Evolutionary conservation across 2,797 vertebrate genomes (phyloP).

Genomic region (Rachycentron canadum): DNA sequence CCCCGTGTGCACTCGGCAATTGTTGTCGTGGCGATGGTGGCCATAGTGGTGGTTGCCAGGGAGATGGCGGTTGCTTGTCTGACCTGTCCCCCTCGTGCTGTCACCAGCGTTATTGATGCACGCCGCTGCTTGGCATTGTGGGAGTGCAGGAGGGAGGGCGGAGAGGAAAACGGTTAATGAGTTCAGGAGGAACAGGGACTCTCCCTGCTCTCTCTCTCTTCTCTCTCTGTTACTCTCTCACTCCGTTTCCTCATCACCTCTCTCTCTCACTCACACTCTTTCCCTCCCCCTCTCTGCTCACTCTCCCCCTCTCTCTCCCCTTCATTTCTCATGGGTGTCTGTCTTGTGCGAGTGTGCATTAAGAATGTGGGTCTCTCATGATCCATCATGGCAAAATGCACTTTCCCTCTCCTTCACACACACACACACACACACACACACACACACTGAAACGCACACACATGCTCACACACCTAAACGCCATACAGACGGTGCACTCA

Average conservation of each 20-base stretch:
- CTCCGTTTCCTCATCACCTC: conserved; percentile 69
- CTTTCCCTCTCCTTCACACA: conserved; percentile 65
- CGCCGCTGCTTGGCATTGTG: conserved; percentile 81
- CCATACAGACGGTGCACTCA: conserved; percentile 54
- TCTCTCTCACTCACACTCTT: conserved; percentile 47
- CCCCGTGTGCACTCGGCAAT: conserved; percentile 67
- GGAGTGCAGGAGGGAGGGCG: conserved; percentile 78
- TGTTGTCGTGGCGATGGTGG: conserved; percentile 83
- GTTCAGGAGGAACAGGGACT: conserved; percentile 82
- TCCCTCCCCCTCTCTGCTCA: conserved; percentile 21
- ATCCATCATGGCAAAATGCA: conserved; percentile 83
- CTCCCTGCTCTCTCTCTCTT: conserved; percentile 66
- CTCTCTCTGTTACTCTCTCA: conserved; percentile 68
- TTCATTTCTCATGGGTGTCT: conserved; percentile 83
- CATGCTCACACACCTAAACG: conserved; percentile 43
- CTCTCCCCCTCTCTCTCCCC: conserved; percentile 40
- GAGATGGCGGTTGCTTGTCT: conserved; percentile 84
- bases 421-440: conserved; percentile 25
- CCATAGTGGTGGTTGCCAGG: conserved; percentile 80
- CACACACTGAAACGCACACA: conserved; percentile 33
- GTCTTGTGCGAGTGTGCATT: conserved; percentile 82
- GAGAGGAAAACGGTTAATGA: conserved; percentile 84
- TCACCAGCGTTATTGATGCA: conserved; percentile 84
- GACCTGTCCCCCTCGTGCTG: conserved; percentile 82
- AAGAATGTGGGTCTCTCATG: conserved; percentile 79